phyloP scores from a whole-genome alignment of 1,140 invertebrate species.

The Polypedilum pembai region DNA sequence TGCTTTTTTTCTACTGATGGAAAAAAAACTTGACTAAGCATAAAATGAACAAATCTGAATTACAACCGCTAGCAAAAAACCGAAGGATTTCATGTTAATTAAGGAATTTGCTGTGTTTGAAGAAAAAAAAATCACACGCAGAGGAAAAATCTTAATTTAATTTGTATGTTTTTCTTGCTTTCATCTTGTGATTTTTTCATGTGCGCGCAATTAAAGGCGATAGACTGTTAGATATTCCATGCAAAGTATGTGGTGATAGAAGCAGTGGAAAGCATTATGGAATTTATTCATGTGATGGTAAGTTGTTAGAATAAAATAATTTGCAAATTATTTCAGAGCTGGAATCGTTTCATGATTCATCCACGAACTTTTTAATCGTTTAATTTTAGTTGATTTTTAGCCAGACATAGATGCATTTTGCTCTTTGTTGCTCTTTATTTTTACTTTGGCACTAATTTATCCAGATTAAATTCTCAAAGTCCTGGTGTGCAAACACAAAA shows the following conservation, averaged over 20 bases:
- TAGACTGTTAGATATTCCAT: slow-evolving; percentile 87
- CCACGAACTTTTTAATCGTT: no score
- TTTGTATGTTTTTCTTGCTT: slow-evolving; percentile 32
- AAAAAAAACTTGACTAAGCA: slow-evolving; percentile 10
- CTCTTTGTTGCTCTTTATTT: no score
- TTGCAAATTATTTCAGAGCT: no score
- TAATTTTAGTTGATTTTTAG: no score
- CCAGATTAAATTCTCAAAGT: no score
- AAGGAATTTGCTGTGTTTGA: slow-evolving; percentile 31
- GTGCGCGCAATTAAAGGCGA: slow-evolving; percentile 60
- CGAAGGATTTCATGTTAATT: slow-evolving; percentile 29
- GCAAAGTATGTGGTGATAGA: slow-evolving; percentile 92
- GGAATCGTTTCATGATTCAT: no score
- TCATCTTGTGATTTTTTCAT: slow-evolving; percentile 34
- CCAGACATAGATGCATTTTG: no score
- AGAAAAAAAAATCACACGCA: slow-evolving; percentile 31
- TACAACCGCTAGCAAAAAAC: slow-evolving; percentile 23
- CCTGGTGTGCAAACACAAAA: no score
- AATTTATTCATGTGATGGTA: slow-evolving; percentile 95
- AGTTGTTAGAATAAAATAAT: no score
- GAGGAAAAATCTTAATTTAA: slow-evolving; percentile 28
- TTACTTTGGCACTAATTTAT: no score
- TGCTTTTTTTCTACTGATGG: not conserved
- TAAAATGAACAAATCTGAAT: slow-evolving; percentile 15
- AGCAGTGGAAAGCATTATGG: slow-evolving; percentile 94